These are phyloP conservation scores for Hybos culiciformis DNA, from an alignment of 2,888 invertebrate species.

Conservation along the genomic window DNA sequence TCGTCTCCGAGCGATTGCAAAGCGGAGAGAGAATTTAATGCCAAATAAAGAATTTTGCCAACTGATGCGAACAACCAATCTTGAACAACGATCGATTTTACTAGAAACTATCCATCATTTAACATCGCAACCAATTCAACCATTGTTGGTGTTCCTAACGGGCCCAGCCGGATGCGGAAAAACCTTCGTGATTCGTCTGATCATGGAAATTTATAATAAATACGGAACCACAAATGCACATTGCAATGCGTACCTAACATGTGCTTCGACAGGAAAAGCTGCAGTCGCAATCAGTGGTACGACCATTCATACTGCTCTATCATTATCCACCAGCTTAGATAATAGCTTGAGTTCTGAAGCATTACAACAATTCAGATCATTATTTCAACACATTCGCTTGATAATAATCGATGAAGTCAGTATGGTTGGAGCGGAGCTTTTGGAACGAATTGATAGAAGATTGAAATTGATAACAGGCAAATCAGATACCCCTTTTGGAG, in stretches of 20 bases:
- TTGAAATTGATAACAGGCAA: slow-evolving; percentile 25
- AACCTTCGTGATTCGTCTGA: too few species aligned
- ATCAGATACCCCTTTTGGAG: slow-evolving; percentile 22
- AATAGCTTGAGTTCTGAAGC: slow-evolving; percentile 17
- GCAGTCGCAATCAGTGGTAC: slow-evolving; percentile 29
- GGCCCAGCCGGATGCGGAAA: too few species aligned
- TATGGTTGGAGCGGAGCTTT: slow-evolving; percentile 24
- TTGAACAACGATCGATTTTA: too few species aligned
- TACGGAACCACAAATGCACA: slow-evolving; percentile 23
- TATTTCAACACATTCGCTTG: slow-evolving; percentile 17
- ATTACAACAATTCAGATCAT: slow-evolving; percentile 12
- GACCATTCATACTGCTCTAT: slow-evolving; percentile 27
- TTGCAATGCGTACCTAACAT: slow-evolving; percentile 29
- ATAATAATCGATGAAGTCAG: slow-evolving; percentile 27
- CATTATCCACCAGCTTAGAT: slow-evolving; percentile 16
- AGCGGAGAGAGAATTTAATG: slow-evolving; percentile 19
- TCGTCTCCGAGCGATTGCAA: slow-evolving; percentile 19
- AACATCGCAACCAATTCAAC: too few species aligned
- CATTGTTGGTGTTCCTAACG: too few species aligned
- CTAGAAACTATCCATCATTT: too few species aligned
- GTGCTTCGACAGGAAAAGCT: too few species aligned
- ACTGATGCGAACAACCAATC: too few species aligned
- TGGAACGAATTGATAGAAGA: slow-evolving; percentile 20
- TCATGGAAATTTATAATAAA: slow-evolving; percentile 33
- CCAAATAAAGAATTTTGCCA: slow-evolving; percentile 13